Percentiles rank a stretch among this genome's conserved stretches.
These are phyloP conservation scores for Pemphredon lugubris DNA, from an alignment of 2,888 invertebrate species.

Conservation along the genomic window DNA sequence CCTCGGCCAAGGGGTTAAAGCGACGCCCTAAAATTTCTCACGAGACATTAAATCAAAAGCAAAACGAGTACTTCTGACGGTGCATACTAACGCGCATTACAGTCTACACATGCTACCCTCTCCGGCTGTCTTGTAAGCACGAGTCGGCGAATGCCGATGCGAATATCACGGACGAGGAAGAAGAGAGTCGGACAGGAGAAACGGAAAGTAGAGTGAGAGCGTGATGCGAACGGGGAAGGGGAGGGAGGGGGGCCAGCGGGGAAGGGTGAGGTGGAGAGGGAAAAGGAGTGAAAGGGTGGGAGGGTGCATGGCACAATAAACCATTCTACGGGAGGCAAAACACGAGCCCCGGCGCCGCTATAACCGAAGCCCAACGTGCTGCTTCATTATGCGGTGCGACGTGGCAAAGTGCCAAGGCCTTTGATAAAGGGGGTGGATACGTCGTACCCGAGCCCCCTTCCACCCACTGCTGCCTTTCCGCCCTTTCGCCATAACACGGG, in stretches of 20 bases:
- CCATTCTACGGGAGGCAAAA: slow-evolving; percentile 76
- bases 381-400: slow-evolving; percentile 79
- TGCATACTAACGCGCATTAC: slow-evolving; percentile 13
- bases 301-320: slow-evolving; percentile 78
- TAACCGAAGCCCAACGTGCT: slow-evolving; percentile 76
- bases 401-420: slow-evolving; percentile 78
- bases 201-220: neutral
- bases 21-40: neutral
- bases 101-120: slow-evolving; percentile 29
- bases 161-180: slow-evolving; percentile 44
- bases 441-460: slow-evolving; percentile 57
- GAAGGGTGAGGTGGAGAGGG: slow-evolving; percentile 1
- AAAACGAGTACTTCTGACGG: neutral
- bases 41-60: neutral
- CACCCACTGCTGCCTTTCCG: slow-evolving; percentile 48
- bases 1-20: neutral
- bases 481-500: slow-evolving; percentile 57
- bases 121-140: slow-evolving; percentile 21
- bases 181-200: neutral
- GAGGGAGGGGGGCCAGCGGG: neutral
- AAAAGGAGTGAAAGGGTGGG: slow-evolving; percentile 14
- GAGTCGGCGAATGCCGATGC: slow-evolving; percentile 39
- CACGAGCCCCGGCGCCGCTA: slow-evolving; percentile 68
- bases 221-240: too few species aligned
- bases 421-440: slow-evolving; percentile 64